Conservation (phyloP, 2,797 vertebrate species). For the Cryptoblepharus egeriae region DNA sequence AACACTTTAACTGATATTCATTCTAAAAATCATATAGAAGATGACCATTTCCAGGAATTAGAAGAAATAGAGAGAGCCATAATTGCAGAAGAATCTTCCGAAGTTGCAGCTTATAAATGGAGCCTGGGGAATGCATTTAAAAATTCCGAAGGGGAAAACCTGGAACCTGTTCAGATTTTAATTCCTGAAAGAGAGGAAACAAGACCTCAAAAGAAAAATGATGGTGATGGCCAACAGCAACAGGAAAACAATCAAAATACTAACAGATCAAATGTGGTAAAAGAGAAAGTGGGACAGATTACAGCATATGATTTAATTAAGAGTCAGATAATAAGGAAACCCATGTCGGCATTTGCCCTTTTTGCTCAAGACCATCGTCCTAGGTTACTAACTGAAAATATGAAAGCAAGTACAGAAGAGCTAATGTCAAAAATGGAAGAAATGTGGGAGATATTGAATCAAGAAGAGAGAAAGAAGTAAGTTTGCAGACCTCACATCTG, state of each 20-base stretch:
- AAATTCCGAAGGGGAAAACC: slow-evolving; percentile 74
- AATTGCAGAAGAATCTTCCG: slow-evolving; percentile 47
- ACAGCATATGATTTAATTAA: slow-evolving; percentile 92
- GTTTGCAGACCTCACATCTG: slow-evolving; percentile 83
- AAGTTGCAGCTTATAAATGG: slow-evolving; percentile 85
- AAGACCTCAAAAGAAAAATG: slow-evolving; percentile 22
- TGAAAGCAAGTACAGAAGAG: slow-evolving; percentile 83
- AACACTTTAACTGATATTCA: slow-evolving; percentile 25
- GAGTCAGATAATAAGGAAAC: slow-evolving; percentile 82
- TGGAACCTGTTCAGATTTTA: slow-evolving; percentile 87
- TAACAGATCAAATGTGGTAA: slow-evolving; percentile 81
- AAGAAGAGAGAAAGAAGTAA: slow-evolving; percentile 91
- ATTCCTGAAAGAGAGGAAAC: slow-evolving; percentile 60
- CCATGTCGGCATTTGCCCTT: slow-evolving; percentile 84
- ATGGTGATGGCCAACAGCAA: neutral
- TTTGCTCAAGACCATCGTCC: slow-evolving; percentile 86
- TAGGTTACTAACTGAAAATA: slow-evolving; percentile 83
- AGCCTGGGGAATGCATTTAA: slow-evolving; percentile 84
- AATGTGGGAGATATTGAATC: slow-evolving; percentile 88
- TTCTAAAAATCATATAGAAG: slow-evolving; percentile 29
- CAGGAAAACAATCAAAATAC: slow-evolving; percentile 52
- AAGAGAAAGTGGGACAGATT: slow-evolving; percentile 83
- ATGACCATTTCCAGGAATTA: neutral
- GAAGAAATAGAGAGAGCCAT: slow-evolving; percentile 28
- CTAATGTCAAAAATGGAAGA: slow-evolving; percentile 80